Conservation (phyloP, 2,888 invertebrate species). For the Rhogogaster chlorosoma region DNA sequence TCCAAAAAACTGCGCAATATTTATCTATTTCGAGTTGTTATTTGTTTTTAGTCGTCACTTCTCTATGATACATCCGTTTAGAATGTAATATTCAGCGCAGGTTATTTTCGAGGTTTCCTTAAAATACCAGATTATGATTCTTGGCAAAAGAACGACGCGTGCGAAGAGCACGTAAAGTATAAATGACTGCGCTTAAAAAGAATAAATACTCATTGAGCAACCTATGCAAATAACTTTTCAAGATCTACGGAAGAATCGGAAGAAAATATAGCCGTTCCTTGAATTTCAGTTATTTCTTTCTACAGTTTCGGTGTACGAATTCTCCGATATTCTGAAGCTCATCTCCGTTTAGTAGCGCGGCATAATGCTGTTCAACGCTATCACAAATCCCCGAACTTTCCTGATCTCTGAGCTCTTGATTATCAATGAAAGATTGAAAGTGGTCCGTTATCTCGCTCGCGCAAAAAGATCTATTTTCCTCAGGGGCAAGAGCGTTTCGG, state of each 20-base stretch:
- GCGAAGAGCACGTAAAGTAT: background rate
- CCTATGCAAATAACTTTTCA: background rate
- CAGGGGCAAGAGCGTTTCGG: background rate
- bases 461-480: background rate
- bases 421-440: background rate
- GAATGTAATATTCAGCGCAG: background rate
- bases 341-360: constrained; percentile 37
- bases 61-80: background rate
- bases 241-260: background rate
- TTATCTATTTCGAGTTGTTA: background rate
- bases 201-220: background rate
- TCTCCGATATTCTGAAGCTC: constrained; percentile 55
- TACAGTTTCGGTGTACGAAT: constrained; percentile 58
- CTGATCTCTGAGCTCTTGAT: background rate
- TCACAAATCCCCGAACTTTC: background rate
- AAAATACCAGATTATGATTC: background rate
- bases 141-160: background rate
- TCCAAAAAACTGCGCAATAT: constrained; percentile 1
- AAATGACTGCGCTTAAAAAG: background rate
- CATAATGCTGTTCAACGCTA: background rate
- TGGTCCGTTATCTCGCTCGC: background rate
- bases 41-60: background rate
- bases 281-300: constrained; percentile 15
- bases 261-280: background rate
- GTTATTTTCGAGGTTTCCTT: background rate